Evolutionary conservation across 2,797 vertebrate species (phyloP), one percentile per base, ranked within the genome.

Genomic region (Premnoplex brunnescens): DNA sequence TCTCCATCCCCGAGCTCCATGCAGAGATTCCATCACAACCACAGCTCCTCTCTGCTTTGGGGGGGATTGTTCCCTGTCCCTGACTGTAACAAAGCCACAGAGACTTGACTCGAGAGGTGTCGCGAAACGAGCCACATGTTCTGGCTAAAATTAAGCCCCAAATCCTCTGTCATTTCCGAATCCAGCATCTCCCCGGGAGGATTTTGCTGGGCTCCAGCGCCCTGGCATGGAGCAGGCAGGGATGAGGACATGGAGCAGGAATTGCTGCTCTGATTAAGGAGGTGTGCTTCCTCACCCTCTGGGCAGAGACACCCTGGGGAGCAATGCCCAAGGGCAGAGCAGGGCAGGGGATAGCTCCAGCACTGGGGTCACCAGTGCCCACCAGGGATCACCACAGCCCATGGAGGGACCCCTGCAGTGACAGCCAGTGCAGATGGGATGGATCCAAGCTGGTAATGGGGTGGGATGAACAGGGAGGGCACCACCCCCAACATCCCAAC

Each of bases 1-100:
- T 95, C 98, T 96, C 96, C 97, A 97, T 96, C 93, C 95, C 96
- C 62, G 91, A 97, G 94, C 92, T 95, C 89, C 83, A 82, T 5
- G 14, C 32, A 82, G 75, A 89, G 77, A 37, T 87, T 82, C 72
- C 78, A 89, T 76, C 88, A 73, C 30, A 74, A 58, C 11, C 9
- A 0, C 1, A 1, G 24, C 7, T 1, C 7, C 48, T 74, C 52
- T 37, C 63, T 14, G 32, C 32, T 81, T 54, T 9, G 4, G 11
- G 52, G 9, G 9, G 15, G 7, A 54, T 14, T 22, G 20, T 32
- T 60, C 37, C 5, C 48, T 68, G 56, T 84, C 60, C 27, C 43
- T 2, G 1, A 55, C 39, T 52, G 0, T 12, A 28, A 63, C 43
- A 43, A 91, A 92, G 56, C 18, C 75, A 41, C 44, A 0, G 0